Conservation (phyloP, 2,797 vertebrate species). For the Trachops cirrhosus region DNA sequence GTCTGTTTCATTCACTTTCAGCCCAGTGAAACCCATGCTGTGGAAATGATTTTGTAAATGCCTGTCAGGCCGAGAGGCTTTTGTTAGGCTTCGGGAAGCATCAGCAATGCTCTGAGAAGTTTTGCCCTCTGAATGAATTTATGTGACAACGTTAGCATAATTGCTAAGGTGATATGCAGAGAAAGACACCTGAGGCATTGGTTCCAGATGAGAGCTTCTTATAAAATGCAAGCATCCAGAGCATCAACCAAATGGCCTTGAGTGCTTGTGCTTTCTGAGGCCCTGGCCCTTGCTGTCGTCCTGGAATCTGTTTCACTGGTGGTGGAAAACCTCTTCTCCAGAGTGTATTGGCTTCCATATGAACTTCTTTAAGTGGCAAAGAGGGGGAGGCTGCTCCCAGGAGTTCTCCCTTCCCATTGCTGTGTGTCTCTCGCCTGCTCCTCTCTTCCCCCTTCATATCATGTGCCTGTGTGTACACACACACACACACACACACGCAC, state of each 20-base stretch:
- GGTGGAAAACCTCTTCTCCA: neutral
- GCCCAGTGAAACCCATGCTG: neutral
- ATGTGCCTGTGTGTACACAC: neutral
- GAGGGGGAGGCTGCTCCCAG: neutral
- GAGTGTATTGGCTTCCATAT: neutral
- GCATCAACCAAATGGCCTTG: neutral
- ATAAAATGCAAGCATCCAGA: neutral
- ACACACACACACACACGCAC: neutral
- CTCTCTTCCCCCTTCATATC: neutral
- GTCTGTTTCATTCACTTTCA: neutral
- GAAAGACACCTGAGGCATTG: neutral
- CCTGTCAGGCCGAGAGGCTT: slow-evolving; percentile 11
- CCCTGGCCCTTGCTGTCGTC: neutral
- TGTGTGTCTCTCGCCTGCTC: neutral
- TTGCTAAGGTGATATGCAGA: neutral
- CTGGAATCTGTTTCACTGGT: neutral
- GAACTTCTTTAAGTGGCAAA: neutral
- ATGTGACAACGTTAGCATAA: neutral
- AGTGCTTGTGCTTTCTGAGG: neutral
- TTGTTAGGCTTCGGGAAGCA: neutral
- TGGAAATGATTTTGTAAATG: slow-evolving; percentile 19
- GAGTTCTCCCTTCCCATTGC: neutral
- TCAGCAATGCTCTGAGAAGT: neutral
- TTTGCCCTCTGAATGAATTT: neutral
- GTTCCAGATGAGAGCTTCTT: slow-evolving; percentile 9